phyloP scores from a whole-genome alignment of 1,140 invertebrate species.

The Theocolax elegans region DNA sequence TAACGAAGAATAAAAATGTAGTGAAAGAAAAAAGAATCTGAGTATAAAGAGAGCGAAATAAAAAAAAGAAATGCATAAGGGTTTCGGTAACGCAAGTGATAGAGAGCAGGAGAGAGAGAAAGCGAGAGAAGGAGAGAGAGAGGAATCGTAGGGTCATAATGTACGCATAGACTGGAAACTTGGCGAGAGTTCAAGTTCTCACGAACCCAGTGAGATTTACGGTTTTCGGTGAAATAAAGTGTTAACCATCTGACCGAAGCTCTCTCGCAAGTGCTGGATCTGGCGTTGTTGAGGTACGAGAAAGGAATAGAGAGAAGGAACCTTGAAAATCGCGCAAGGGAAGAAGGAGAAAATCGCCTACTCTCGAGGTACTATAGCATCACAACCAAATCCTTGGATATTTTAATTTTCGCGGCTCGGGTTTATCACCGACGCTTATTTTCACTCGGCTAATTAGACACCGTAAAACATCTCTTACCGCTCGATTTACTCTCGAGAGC shows the following conservation, averaged over 20 bases:
- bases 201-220: slow-evolving; percentile 39
- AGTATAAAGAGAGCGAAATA: background rate
- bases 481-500: no score
- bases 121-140: background rate
- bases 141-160: slow-evolving; percentile 40
- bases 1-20: slow-evolving; percentile 3
- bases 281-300: no score
- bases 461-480: no score
- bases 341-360: no score
- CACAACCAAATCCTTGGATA: no score
- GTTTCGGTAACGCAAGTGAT: background rate
- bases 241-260: slow-evolving; percentile 43
- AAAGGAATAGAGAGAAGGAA: background rate
- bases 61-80: background rate
- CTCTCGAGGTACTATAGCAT: no score
- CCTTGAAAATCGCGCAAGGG: slow-evolving; percentile 7
- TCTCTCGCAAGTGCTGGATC: background rate
- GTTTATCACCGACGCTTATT: no score
- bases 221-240: slow-evolving; percentile 42
- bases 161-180: slow-evolving; percentile 47
- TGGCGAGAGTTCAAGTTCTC: slow-evolving; percentile 45
- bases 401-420: no score
- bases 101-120: slow-evolving; percentile 5
- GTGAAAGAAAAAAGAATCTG: background rate
- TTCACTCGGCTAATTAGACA: no score